Evolutionary conservation across 2,113 vertebrate genomes (phyloP).

Genomic region (Passer domesticus): DNA sequence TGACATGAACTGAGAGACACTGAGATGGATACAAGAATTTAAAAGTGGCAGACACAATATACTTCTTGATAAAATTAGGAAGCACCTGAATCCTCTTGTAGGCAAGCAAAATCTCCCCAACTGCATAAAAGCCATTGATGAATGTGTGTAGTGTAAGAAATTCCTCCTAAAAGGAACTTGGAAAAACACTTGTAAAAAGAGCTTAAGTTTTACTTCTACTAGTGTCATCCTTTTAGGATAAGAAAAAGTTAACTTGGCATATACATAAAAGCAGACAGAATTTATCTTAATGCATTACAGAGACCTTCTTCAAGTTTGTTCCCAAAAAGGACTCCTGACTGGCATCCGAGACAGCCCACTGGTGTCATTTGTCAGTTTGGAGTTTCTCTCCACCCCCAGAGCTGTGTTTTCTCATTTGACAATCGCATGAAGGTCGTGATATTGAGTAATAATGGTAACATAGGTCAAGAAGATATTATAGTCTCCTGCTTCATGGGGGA

Average conservation of each 20-base stretch:
- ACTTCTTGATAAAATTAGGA: neutral
- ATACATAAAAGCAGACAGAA: neutral
- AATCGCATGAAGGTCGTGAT: conserved; percentile 19
- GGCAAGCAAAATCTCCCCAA: rapidly evolving
- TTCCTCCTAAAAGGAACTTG: neutral
- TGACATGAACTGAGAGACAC: neutral
- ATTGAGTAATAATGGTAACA: conserved; percentile 41
- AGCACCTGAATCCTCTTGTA: neutral
- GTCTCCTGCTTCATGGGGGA: neutral
- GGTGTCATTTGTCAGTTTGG: conserved; percentile 29
- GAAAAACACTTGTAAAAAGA: neutral
- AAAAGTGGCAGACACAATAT: neutral
- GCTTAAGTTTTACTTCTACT: neutral
- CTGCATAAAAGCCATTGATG: neutral
- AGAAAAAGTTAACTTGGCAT: neutral
- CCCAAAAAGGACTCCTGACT: neutral
- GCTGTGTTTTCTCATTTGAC: conserved; percentile 45
- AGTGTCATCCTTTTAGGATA: neutral
- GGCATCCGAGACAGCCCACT: neutral
- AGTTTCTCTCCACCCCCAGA: conserved; percentile 8
- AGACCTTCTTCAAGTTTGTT: neutral
- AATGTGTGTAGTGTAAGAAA: neutral
- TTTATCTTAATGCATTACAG: neutral
- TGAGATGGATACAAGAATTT: neutral
- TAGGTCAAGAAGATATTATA: conserved; percentile 26